These are phyloP conservation scores for Halocynthia roretzi DNA, from an alignment of 23 tunicate genomes.

Conservation along the genomic window DNA sequence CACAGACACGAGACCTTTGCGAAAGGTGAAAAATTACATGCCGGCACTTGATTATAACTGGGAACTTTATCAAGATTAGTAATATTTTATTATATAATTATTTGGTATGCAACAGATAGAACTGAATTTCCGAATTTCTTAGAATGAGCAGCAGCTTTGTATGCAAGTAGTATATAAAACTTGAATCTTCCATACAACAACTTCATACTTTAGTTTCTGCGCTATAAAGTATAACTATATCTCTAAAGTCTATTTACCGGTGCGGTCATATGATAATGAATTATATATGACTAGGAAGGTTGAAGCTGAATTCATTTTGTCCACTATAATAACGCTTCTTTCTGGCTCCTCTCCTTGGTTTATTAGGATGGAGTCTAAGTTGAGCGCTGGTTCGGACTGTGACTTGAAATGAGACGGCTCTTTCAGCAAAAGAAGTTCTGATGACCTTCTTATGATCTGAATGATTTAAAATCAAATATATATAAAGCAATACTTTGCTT, in stretches of 20 bases:
- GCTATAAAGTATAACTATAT: too few relatives aligned
- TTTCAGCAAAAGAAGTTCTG: constrained; percentile 11
- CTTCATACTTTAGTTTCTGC: too few relatives aligned
- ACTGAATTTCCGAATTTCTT: too few relatives aligned
- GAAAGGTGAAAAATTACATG: not conserved
- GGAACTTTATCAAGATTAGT: not conserved
- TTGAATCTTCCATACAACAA: too few relatives aligned
- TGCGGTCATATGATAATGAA: constrained; percentile 60
- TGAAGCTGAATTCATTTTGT: constrained; percentile 6
- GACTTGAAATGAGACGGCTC: constrained; percentile 14
- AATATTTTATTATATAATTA: too few relatives aligned
- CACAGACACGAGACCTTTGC: constrained; percentile 12
- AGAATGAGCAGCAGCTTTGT: too few relatives aligned
- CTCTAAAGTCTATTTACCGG: constrained; percentile 33
- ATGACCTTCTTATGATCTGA: constrained; percentile 14
- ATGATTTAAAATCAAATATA: too few relatives aligned
- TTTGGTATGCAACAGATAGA: too few relatives aligned
- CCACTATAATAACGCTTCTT: not conserved
- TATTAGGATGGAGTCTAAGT: constrained; percentile 12
- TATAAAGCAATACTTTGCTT: not conserved
- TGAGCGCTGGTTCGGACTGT: not conserved
- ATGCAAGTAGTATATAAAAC: too few relatives aligned
- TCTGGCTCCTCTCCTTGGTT: constrained; percentile 3
- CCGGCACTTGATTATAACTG: not conserved
- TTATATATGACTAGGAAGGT: constrained; percentile 53